Evolutionary conservation across 2,113 vertebrate genomes (phyloP).

Genomic region (Dromiciops gliroides): DNA sequence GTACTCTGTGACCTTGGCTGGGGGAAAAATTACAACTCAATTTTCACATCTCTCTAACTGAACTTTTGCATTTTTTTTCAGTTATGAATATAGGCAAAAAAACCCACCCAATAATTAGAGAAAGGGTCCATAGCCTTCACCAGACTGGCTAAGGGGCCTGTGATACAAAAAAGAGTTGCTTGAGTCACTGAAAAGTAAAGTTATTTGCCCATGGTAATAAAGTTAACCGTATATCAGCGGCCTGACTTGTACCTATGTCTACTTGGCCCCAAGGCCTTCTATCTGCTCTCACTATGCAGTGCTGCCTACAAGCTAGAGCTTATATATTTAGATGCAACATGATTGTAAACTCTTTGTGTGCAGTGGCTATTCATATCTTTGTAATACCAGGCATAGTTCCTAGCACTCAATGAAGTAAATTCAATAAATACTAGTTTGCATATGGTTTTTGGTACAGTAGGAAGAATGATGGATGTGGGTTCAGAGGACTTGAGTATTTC

Average conservation of each 20-base stretch:
- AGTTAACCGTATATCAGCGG: background rate
- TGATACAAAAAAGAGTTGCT: background rate
- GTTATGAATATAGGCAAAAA: background rate
- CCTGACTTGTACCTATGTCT: background rate
- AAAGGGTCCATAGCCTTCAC: background rate
- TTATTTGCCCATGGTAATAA: background rate
- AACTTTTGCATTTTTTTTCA: background rate
- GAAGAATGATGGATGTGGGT: background rate
- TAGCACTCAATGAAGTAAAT: background rate
- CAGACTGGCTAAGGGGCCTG: background rate
- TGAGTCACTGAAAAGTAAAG: background rate
- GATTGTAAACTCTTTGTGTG: background rate
- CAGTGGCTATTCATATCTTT: background rate
- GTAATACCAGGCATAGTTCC: background rate
- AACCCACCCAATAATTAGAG: background rate
- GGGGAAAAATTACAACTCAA: background rate
- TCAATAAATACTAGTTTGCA: background rate
- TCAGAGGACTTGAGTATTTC: background rate
- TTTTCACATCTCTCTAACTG: background rate
- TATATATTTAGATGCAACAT: background rate
- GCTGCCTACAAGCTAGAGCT: background rate
- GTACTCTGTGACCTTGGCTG: background rate
- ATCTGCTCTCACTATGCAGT: background rate
- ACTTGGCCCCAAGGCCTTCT: background rate
- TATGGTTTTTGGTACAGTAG: background rate